phyloP scores from a whole-genome alignment of 2,888 invertebrate genomes.

The Pterostichus niger region DNA sequence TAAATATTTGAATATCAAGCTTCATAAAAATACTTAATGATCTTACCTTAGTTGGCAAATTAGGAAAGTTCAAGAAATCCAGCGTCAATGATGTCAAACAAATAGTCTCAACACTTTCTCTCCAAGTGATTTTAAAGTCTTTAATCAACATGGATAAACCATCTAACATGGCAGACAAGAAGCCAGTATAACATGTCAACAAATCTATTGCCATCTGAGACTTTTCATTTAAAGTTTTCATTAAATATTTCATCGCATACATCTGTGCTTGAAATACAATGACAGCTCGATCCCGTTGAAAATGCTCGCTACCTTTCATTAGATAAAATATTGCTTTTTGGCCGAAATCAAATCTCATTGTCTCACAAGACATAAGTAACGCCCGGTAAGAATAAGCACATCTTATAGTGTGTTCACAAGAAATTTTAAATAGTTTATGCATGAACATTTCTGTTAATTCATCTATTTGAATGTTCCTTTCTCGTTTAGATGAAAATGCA shows the following conservation, averaged over 20 bases:
- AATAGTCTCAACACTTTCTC: slow-evolving; percentile 87
- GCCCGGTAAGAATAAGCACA: slow-evolving; percentile 75
- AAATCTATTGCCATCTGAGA: slow-evolving; percentile 68
- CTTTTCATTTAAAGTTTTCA: slow-evolving; percentile 70
- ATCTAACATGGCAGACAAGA: slow-evolving; percentile 84
- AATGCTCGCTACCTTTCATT: slow-evolving; percentile 80
- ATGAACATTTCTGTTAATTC: slow-evolving; percentile 81
- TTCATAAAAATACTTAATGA: too few species aligned
- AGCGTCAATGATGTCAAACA: slow-evolving; percentile 81
- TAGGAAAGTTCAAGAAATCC: slow-evolving; percentile 79
- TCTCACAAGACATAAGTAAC: slow-evolving; percentile 75
- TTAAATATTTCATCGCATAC: slow-evolving; percentile 81
- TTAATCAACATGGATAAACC: slow-evolving; percentile 83
- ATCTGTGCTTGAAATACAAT: slow-evolving; percentile 82
- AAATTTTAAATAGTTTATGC: slow-evolving; percentile 81
- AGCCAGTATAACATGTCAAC: slow-evolving; percentile 74
- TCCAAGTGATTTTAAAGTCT: slow-evolving; percentile 87
- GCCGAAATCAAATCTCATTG: slow-evolving; percentile 75
- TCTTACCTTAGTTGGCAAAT: slow-evolving; percentile 78
- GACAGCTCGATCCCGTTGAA: slow-evolving; percentile 82
- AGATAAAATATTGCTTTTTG: slow-evolving; percentile 80
- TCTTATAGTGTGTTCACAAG: slow-evolving; percentile 83
- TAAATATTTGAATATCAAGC: too few species aligned
- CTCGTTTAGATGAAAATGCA: slow-evolving; percentile 74
- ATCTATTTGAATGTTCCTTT: slow-evolving; percentile 73